A percentile compares a stretch with the other conserved stretches of the same genome.
phyloP scores from a whole-genome alignment of 1,140 invertebrate genomes.

The Myzus persicae region DNA sequence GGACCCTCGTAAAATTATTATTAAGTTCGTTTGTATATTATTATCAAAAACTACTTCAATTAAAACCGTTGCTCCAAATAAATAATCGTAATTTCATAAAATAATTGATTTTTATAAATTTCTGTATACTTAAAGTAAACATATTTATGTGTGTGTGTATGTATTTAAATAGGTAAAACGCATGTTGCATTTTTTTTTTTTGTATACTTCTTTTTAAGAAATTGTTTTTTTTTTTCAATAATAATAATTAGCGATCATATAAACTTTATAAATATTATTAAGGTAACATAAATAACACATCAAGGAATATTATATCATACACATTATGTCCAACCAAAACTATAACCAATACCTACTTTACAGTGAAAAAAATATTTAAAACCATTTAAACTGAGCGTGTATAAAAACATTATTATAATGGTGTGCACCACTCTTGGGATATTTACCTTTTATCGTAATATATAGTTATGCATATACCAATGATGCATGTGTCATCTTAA shows the following conservation, averaged over 20 bases:
- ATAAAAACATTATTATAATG: too few relatives aligned
- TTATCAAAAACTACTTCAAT: conserved; percentile 1
- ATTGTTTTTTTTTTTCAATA: neutral
- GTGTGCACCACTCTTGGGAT: too few relatives aligned
- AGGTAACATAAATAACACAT: too few relatives aligned
- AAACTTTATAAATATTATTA: neutral
- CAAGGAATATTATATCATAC: too few relatives aligned
- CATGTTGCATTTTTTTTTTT: neutral
- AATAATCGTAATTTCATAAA: neutral
- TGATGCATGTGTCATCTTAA: too few relatives aligned
- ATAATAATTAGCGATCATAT: neutral
- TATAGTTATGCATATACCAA: too few relatives aligned
- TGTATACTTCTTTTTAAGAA: neutral
- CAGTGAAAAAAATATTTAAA: too few relatives aligned
- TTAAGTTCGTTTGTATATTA: conserved; percentile 7
- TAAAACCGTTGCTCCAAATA: neutral
- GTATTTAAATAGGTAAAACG: neutral
- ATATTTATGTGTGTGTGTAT: neutral
- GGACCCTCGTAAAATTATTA: conserved; percentile 4
- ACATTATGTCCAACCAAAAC: too few relatives aligned
- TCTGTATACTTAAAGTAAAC: neutral
- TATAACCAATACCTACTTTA: too few relatives aligned
- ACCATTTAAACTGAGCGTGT: too few relatives aligned
- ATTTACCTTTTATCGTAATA: too few relatives aligned
- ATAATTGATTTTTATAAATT: neutral